Base-by-base conservation (phyloP, 1,140 invertebrate species). In the Helicoverpa armigera region DNA sequence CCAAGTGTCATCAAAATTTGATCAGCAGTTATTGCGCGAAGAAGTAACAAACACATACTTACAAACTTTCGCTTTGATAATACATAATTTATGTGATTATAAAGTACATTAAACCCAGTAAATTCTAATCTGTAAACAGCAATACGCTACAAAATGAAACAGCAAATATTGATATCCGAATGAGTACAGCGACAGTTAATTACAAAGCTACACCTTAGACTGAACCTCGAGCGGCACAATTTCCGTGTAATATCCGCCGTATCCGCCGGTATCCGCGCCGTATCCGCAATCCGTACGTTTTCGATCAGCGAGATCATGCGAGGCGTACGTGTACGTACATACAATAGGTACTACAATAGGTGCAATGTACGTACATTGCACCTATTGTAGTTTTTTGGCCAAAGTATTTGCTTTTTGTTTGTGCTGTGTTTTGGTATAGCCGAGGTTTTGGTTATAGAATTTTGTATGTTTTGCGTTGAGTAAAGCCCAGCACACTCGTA, bases 191-290 rank as follows among this genome's bases (percentile, higher is more conserved):
- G 43, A 74, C 58, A 76, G 73, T 63, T 76, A 76, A 76, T 76
- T 76, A 76, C 18, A 61, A 74, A 35, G 56, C 56, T 63, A 63
- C 56, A 72, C 69, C 69, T 72, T 72, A 72, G 69, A 72, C 35
- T 29, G 35, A 76, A 58, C 9, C 73, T 75, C 67, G 81, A 31
- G 54, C 54, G 67, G 82, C 58, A 79, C 75, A 73, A 83, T 83
- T 77, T 83, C 82, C 82, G 73, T 67, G 74, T 75, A 83, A 83
- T 83, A 80, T 83, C 82, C 82, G 78, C 65, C 58, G 43, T 56
- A 56, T 75, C 73, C 73, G 58, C 14, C 54, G 23, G 70, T 73
- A 79, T 82, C 75, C 80, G 56, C 75, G 72, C 56, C 65, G 78
- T 60, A 80, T 83, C 74, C 74, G 82, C 75, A 78, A 79, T 81